Evolutionary conservation across 1,140 invertebrate species (phyloP).

Genomic region (Anastatus disparis): DNA sequence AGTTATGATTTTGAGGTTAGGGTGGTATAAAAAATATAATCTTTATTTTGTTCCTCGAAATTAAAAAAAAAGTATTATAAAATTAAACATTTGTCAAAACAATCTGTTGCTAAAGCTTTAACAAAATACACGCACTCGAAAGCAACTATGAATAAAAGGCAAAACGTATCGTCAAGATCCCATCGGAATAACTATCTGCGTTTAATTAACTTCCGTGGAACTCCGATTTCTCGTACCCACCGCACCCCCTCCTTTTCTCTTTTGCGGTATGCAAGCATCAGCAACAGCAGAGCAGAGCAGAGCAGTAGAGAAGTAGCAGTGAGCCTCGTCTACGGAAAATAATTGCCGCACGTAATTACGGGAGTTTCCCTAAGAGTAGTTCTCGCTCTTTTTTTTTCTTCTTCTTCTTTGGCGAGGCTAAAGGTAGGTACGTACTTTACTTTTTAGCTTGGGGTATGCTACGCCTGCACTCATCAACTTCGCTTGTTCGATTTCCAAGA

Average conservation of each 20-base stretch:
- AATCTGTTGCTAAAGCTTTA: neutral
- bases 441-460: no score
- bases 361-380: constrained; percentile 35
- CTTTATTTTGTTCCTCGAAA: neutral
- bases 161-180: constrained; percentile 24
- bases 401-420: neutral
- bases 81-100: neutral
- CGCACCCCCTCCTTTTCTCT: neutral
- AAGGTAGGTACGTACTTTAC: no score
- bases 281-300: no score
- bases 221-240: constrained; percentile 45
- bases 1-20: no score
- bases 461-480: constrained; percentile 8
- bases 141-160: constrained; percentile 32
- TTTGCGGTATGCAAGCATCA: no score
- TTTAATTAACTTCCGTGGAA: constrained; percentile 59
- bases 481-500: constrained; percentile 4
- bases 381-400: neutral
- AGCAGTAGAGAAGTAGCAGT: no score
- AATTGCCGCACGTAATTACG: constrained; percentile 56
- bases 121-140: neutral
- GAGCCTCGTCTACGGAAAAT: constrained; percentile 47
- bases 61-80: constrained; percentile 31
- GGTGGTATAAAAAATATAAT: no score
- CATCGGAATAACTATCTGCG: constrained; percentile 42